These are phyloP conservation scores for Erynnis tages DNA, from an alignment of 2,888 invertebrate species.

Conservation along the genomic window DNA sequence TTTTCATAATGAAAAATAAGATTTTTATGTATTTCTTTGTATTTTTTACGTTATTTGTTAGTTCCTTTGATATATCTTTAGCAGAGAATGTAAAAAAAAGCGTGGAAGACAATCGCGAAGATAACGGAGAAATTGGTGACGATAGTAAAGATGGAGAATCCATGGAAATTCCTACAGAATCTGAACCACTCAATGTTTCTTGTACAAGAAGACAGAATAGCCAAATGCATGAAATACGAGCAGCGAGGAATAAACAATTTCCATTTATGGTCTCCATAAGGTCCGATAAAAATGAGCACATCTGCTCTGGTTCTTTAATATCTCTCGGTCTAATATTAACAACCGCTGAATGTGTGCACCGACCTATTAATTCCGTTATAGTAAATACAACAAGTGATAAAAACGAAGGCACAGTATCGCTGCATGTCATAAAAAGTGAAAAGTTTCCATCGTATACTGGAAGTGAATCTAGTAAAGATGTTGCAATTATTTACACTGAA, in stretches of 20 bases:
- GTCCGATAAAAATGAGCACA: slow-evolving; percentile 63
- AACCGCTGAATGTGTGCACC: slow-evolving; percentile 54
- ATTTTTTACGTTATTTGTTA: slow-evolving; percentile 44
- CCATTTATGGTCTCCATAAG: slow-evolving; percentile 68
- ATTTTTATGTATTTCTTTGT: slow-evolving; percentile 45
- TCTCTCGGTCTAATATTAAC: slow-evolving; percentile 66
- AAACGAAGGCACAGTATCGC: slow-evolving; percentile 48
- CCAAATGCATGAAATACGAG: slow-evolving; percentile 60
- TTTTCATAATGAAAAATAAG: slow-evolving; percentile 45
- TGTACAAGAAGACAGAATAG: slow-evolving; percentile 60
- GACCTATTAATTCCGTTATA: slow-evolving; percentile 54
- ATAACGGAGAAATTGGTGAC: slow-evolving; percentile 54
- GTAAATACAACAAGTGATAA: slow-evolving; percentile 59
- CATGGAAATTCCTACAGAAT: slow-evolving; percentile 56
- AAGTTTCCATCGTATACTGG: slow-evolving; percentile 59
- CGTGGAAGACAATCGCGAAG: slow-evolving; percentile 59
- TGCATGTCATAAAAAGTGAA: slow-evolving; percentile 59
- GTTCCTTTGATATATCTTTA: slow-evolving; percentile 41
- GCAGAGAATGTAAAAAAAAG: slow-evolving; percentile 65
- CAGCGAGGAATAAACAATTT: slow-evolving; percentile 54
- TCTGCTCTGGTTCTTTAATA: slow-evolving; percentile 64
- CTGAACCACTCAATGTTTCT: slow-evolving; percentile 43
- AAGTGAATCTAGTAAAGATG: slow-evolving; percentile 51
- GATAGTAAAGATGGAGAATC: slow-evolving; percentile 63
- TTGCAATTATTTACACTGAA: slow-evolving; percentile 63